Evolutionary conservation across 1,140 invertebrate genomes (phyloP).

Genomic region (Cyphomyrmex costatus): DNA sequence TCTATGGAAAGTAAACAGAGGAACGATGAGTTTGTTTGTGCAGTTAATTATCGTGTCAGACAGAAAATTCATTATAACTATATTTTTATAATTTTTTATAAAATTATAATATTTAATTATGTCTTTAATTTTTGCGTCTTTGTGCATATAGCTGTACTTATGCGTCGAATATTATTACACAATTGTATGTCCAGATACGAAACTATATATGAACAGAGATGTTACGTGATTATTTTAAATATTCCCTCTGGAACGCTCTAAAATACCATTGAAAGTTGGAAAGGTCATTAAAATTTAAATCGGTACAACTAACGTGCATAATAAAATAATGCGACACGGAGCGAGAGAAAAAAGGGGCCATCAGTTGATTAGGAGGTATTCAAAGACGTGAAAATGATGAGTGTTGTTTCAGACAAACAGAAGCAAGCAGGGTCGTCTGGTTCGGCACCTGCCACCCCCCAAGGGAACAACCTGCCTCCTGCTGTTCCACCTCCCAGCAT

Average conservation of each 20-base stretch:
- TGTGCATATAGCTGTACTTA: not conserved
- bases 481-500: slow-evolving; percentile 87
- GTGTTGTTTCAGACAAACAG: slow-evolving; percentile 87
- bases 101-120: not conserved
- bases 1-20: not conserved
- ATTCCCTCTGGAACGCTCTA: slow-evolving; percentile 65
- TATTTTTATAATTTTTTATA: slow-evolving; percentile 3
- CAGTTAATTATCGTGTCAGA: not conserved
- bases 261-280: slow-evolving; percentile 70
- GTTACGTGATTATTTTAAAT: not conserved
- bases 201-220: not conserved
- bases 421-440: slow-evolving; percentile 86
- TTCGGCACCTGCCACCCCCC: slow-evolving; percentile 86
- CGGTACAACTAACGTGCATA: slow-evolving; percentile 49
- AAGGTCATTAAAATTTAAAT: slow-evolving; percentile 58
- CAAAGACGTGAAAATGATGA: slow-evolving; percentile 84
- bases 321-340: slow-evolving; percentile 62
- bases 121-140: not conserved
- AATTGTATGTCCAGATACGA: not conserved
- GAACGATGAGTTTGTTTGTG: not conserved
- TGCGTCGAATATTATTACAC: not conserved
- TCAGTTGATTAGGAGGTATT: slow-evolving; percentile 50
- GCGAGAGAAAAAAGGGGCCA: slow-evolving; percentile 61
- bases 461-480: slow-evolving; percentile 85
- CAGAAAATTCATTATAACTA: not conserved